Percentiles rank a stretch among this genome's conserved stretches.
Conservation (phyloP, 2,797 vertebrate species). For the Columba guinea region DNA sequence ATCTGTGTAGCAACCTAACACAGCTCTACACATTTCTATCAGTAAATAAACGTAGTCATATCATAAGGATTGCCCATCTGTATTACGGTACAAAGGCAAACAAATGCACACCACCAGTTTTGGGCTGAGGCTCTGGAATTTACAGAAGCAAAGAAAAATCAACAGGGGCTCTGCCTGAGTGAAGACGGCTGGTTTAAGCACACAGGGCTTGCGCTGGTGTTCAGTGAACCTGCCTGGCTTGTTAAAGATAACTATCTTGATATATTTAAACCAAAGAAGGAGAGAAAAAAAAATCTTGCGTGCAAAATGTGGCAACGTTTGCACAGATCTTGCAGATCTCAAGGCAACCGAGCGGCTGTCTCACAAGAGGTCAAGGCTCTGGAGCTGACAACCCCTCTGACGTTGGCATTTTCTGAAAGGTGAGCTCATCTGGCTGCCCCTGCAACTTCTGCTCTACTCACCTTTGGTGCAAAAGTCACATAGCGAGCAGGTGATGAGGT, state of each 20-base stretch:
- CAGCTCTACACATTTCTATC: background rate
- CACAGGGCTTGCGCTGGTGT: background rate
- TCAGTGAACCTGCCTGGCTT: background rate
- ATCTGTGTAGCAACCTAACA: background rate
- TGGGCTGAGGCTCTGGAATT: background rate
- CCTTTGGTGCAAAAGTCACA: background rate
- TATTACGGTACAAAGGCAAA: conserved; percentile 30
- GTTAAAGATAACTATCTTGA: background rate
- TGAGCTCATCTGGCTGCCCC: background rate
- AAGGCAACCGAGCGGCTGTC: background rate
- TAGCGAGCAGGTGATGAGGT: fast-evolving
- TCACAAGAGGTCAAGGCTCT: background rate
- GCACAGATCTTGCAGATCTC: background rate
- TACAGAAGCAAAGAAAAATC: conserved; percentile 51
- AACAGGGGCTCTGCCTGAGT: conserved; percentile 29
- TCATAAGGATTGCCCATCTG: background rate
- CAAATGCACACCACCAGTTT: background rate
- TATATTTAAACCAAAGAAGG: conserved; percentile 34
- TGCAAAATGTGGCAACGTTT: conserved; percentile 6
- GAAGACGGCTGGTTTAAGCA: background rate
- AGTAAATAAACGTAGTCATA: background rate
- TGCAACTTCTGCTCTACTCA: background rate
- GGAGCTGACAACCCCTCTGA: background rate
- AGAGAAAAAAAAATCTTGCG: background rate
- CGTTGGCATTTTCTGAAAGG: background rate